A percentile compares a stretch with the other conserved stretches of the same genome.
phyloP scores from a whole-genome alignment of 2,888 invertebrate genomes.

The Tenthredo mesomela region DNA sequence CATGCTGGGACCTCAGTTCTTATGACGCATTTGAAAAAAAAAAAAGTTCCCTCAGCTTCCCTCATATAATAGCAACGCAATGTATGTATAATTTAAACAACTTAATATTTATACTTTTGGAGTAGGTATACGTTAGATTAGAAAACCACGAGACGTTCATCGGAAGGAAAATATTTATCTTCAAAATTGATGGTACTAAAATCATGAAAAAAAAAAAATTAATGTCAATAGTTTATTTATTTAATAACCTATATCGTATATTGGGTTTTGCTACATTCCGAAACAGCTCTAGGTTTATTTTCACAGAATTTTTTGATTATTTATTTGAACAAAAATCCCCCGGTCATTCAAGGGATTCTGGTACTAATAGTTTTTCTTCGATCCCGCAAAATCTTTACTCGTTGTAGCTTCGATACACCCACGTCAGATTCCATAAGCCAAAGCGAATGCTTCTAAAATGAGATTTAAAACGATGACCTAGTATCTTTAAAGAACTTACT shows the following conservation, averaged over 20 bases:
- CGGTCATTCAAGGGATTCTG: neutral
- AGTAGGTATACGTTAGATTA: neutral
- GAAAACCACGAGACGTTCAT: neutral
- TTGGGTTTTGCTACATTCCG: neutral
- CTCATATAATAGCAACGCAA: neutral
- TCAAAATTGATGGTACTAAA: constrained; percentile 11
- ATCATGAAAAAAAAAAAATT: neutral
- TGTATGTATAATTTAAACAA: constrained; percentile 10
- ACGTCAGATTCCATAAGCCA: neutral
- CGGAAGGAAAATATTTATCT: constrained; percentile 28
- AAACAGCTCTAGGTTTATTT: neutral
- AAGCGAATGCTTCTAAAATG: neutral
- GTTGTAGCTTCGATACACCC: neutral
- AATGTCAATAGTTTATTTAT: neutral
- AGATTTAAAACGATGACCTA: neutral
- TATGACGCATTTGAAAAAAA: neutral
- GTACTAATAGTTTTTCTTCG: neutral
- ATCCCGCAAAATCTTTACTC: neutral
- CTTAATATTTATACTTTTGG: neutral
- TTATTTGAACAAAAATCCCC: neutral
- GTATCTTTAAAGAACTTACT: neutral
- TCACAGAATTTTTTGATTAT: neutral
- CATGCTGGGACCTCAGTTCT: neutral
- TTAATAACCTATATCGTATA: neutral
- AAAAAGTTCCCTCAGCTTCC: neutral